Evolutionary conservation across 2,888 invertebrate genomes (phyloP).

Genomic region (Thymelicus acteon): DNA sequence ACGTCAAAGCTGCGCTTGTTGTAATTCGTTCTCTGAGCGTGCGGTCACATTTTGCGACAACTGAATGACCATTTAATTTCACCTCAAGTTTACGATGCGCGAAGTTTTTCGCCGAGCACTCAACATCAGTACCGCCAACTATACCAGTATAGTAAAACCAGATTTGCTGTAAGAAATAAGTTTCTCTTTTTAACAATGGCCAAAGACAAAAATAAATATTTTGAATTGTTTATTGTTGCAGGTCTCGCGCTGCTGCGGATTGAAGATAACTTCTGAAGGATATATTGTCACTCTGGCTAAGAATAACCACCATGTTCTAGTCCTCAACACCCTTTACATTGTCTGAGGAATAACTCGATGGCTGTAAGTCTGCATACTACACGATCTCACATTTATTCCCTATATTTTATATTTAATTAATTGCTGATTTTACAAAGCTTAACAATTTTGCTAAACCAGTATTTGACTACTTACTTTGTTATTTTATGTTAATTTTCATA

Average conservation of each 20-base stretch:
- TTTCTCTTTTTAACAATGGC: too few relatives aligned
- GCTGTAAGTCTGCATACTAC: slow-evolving; percentile 85
- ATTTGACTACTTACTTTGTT: slow-evolving; percentile 82
- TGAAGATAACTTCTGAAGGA: slow-evolving; percentile 98
- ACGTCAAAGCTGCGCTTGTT: too few relatives aligned
- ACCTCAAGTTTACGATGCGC: too few relatives aligned
- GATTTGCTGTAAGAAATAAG: too few relatives aligned
- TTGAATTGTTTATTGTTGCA: slow-evolving; percentile 66
- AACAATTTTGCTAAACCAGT: slow-evolving; percentile 84
- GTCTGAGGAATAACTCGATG: slow-evolving; percentile 88
- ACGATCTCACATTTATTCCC: slow-evolving; percentile 85
- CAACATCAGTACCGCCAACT: too few relatives aligned
- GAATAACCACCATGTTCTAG: slow-evolving; percentile 99
- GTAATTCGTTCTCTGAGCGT: too few relatives aligned
- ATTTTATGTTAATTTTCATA: slow-evolving; percentile 79
- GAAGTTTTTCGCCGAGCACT: too few relatives aligned
- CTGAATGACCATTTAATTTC: too few relatives aligned
- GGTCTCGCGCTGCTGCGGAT: slow-evolving; percentile 98
- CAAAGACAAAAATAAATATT: too few relatives aligned
- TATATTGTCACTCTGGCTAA: slow-evolving; percentile 98
- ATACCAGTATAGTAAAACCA: too few relatives aligned
- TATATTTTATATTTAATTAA: slow-evolving; percentile 79
- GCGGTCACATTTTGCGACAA: too few relatives aligned
- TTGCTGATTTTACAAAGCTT: slow-evolving; percentile 84
- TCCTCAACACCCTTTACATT: slow-evolving; percentile 97